Base-by-base conservation (phyloP, 2,797 vertebrate genomes). In the Botia almorhae region DNA sequence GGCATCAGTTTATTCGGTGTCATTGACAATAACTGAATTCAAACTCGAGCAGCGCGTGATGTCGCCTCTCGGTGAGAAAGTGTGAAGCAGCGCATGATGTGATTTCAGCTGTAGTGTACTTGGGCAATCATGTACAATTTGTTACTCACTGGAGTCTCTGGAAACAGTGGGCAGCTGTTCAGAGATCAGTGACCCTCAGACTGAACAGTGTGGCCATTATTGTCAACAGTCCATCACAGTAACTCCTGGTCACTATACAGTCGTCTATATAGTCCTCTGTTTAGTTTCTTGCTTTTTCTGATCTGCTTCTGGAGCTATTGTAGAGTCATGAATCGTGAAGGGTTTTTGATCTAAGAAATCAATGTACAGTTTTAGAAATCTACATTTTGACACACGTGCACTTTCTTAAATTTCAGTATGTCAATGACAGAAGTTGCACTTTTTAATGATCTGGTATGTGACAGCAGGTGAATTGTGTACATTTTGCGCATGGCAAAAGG, bases 91-190 rank as follows among this genome's bases (percentile, higher is more conserved):
- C 2, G 12, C 58, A 53, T 61, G 65, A 19, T 29, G 36, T 17
- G 23, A 33, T 78, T 78, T 78, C 63, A 76, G 39, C 36, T 65
- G 48, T 55, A 13, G 23, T 23, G 8, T 21, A 76, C 23, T 64
- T 67, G 67, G 63, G 14, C 53, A 48, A 76, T 63, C 74, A 19
- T 53, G 26, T 21, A 16, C 46, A 21, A 21, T 75, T 61, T 75
- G 10, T 65, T 3, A 33, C 19, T 23, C 48, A 1, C 69, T 51
- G 23, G 21, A 23, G 14, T 55, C 33, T 21, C 63, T 23, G 50
- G 50, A 36, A 13, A 55, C 50, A 60, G 56, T 60, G 2, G 56
- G 56, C 10, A 26, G 3, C 56, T 26, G 23, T 60, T 60, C 56
- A 60, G 21, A 60, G 56, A 60, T 60, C 21, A 11, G 12, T 21